These are phyloP conservation scores for Dolichomitus sp. DNA, from an alignment of 2,888 invertebrate genomes.

Conservation along the genomic window DNA sequence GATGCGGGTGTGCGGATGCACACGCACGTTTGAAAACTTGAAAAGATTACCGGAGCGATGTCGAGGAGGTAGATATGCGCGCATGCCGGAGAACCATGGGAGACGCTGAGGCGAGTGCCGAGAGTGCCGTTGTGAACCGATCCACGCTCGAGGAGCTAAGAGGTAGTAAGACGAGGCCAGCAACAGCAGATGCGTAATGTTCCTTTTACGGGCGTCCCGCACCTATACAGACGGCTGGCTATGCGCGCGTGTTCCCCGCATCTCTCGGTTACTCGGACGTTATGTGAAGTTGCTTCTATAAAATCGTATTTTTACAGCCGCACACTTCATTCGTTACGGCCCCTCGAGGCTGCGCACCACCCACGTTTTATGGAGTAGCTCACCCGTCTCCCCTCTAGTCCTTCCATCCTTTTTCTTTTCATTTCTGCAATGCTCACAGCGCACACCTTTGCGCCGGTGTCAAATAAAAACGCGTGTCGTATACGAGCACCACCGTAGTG, in stretches of 20 bases:
- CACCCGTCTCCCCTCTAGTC: background rate
- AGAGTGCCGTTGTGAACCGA: conserved; percentile 26
- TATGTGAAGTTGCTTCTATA: conserved; percentile 77
- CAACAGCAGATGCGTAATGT: conserved; percentile 75
- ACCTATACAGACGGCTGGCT: conserved; percentile 69
- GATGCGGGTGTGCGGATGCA: conserved; percentile 10
- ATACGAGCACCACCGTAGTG: background rate
- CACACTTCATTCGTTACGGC: conserved; percentile 79
- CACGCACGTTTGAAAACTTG: conserved; percentile 52
- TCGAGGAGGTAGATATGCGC: conserved; percentile 47
- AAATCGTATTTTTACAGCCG: conserved; percentile 80
- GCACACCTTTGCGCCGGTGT: conserved; percentile 6
- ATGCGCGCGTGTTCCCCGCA: conserved; percentile 62
- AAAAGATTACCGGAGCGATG: conserved; percentile 53
- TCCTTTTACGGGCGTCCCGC: conserved; percentile 76
- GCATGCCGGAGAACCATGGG: conserved; percentile 34
- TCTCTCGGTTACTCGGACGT: conserved; percentile 76
- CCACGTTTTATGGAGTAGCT: conserved; percentile 73
- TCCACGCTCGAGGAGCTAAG: conserved; percentile 47
- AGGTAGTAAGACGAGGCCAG: conserved; percentile 48
- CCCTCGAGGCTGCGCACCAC: conserved; percentile 72
- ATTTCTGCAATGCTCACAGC: conserved; percentile 1
- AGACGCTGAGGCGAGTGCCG: conserved; percentile 41
- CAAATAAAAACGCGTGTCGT: conserved; percentile 19
- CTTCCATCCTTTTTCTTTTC: conserved; percentile 21